phyloP scores from a whole-genome alignment of 1,140 invertebrate genomes.

The Conus ventricosus region DNA sequence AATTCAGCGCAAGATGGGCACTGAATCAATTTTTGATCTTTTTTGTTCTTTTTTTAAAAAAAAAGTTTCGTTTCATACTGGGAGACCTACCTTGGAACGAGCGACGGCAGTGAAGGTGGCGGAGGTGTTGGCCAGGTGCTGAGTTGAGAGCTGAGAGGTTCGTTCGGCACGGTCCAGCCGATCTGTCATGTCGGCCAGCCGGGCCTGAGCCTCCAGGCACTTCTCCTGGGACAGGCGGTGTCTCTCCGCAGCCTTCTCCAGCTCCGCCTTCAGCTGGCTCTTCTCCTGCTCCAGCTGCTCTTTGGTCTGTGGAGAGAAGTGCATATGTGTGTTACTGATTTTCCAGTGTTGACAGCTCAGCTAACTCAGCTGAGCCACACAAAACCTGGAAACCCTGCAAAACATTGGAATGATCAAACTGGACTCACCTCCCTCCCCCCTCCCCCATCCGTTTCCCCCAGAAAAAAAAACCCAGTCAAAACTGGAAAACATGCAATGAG shows the following conservation, averaged over 20 bases:
- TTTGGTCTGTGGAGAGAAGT: conserved; percentile 50
- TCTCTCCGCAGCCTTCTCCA: conserved; percentile 57
- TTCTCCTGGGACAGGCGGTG: conserved; percentile 60
- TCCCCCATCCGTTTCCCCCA: too few relatives aligned
- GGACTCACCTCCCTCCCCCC: too few relatives aligned
- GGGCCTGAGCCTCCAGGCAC: conserved; percentile 59
- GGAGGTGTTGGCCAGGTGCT: conserved; percentile 61
- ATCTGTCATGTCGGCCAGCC: conserved; percentile 59
- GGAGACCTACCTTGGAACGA: conserved; percentile 54
- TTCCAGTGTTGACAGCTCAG: too few relatives aligned
- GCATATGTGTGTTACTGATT: neutral
- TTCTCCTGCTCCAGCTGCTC: conserved; percentile 62
- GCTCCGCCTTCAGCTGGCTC: conserved; percentile 54
- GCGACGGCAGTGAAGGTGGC: conserved; percentile 57
- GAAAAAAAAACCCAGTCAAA: too few relatives aligned
- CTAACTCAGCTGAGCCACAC: too few relatives aligned
- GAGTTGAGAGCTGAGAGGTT: conserved; percentile 47
- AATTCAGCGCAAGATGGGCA: too few relatives aligned
- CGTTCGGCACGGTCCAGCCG: conserved; percentile 59
- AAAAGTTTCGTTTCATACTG: too few relatives aligned
- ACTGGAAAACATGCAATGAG: too few relatives aligned
- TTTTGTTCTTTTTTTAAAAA: too few relatives aligned
- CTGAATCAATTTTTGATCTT: too few relatives aligned
- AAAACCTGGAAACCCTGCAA: too few relatives aligned
- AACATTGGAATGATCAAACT: too few relatives aligned